Conservation (phyloP, 2,888 invertebrate species). For the Drosophila kuntzei region DNA sequence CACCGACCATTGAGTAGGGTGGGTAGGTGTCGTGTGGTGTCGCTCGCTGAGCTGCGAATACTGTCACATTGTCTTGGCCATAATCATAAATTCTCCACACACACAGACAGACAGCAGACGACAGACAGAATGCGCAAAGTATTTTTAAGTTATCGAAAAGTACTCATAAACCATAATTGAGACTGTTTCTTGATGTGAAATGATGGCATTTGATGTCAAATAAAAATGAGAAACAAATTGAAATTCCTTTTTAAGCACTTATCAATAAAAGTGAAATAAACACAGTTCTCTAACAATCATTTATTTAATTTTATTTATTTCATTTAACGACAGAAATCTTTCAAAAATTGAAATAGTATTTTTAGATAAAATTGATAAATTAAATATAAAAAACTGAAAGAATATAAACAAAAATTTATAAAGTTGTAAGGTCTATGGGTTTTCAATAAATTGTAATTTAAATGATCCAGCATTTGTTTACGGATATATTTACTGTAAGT, state of each 20-base stretch:
- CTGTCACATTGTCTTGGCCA: conserved; percentile 63
- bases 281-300: not conserved
- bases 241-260: not conserved
- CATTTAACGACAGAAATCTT: no score
- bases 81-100: conserved; percentile 64
- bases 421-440: no score
- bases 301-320: no score
- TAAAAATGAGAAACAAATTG: not conserved
- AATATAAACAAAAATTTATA: no score
- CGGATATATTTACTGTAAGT: no score
- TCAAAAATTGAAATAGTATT: no score
- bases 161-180: conserved; percentile 72
- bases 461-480: no score
- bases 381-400: no score
- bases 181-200: conserved; percentile 59
- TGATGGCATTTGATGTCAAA: conserved; percentile 8
- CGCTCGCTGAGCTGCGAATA: conserved; percentile 67
- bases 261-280: not conserved
- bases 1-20: conserved; percentile 11
- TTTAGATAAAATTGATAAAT: no score
- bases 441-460: no score
- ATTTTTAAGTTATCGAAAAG: conserved; percentile 44
- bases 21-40: conserved; percentile 42
- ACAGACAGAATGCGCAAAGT: conserved; percentile 43
- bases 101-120: conserved; percentile 45